Evolutionary conservation across 2,797 vertebrate species (phyloP).

Genomic region (Poecilia wingei): DNA sequence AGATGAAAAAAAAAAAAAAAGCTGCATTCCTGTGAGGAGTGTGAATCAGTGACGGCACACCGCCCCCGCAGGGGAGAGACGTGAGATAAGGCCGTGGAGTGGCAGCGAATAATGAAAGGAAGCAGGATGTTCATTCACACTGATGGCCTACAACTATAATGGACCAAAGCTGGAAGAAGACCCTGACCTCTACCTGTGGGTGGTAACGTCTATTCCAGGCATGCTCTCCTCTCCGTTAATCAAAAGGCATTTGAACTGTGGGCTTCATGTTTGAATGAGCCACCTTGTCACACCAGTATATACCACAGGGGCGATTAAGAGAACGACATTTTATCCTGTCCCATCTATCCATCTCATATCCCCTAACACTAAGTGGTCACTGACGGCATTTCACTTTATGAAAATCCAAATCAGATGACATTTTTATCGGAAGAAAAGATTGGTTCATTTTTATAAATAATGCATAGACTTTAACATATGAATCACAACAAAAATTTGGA

Average conservation of each 20-base stretch:
- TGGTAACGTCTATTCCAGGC: conserved; percentile 12
- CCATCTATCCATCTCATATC: no score
- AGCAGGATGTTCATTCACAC: conserved; percentile 42
- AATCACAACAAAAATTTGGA: no score
- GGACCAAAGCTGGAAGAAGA: conserved; percentile 47
- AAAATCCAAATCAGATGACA: no score
- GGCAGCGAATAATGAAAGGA: conserved; percentile 62
- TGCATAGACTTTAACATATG: no score
- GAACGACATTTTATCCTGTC: background rate
- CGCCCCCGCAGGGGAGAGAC: conserved; percentile 39
- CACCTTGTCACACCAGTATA: background rate
- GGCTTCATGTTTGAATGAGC: conserved; percentile 6
- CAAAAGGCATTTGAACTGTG: conserved; percentile 9
- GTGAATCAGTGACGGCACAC: conserved; percentile 49
- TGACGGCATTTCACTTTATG: no score
- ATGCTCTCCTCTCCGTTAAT: conserved; percentile 6
- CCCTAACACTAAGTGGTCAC: no score
- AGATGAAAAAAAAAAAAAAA: conserved; percentile 21
- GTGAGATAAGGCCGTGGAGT: conserved; percentile 45
- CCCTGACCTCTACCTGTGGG: conserved; percentile 47
- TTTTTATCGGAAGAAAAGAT: no score
- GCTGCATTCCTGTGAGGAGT: conserved; percentile 45
- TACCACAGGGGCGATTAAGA: background rate
- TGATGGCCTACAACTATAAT: conserved; percentile 35
- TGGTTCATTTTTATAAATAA: no score